Evolutionary conservation across 2,797 vertebrate genomes (phyloP).

Genomic region (Chelon labrosus): DNA sequence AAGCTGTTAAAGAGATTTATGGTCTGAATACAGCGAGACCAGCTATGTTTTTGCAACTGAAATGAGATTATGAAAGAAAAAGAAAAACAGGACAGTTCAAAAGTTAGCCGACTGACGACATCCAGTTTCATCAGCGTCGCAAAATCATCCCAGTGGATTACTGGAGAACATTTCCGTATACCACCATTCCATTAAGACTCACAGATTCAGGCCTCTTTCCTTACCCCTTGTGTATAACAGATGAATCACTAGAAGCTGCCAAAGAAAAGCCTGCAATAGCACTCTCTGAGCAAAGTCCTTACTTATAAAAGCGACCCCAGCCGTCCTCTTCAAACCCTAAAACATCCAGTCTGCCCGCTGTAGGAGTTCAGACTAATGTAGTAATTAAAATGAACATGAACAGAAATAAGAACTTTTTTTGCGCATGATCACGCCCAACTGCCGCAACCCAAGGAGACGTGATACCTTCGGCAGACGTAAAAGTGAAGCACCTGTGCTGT

Average conservation of each 20-base stretch:
- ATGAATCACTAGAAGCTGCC: conserved; percentile 28
- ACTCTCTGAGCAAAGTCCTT: neutral
- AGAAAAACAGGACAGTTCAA: neutral
- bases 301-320: conserved; percentile 20
- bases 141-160: neutral
- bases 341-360: neutral
- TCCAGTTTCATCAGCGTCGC: neutral
- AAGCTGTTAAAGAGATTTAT: neutral
- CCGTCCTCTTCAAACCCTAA: conserved; percentile 6
- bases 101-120: neutral
- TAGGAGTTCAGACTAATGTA: neutral
- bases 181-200: conserved; percentile 10
- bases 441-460: conserved; percentile 10
- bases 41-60: neutral
- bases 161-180: neutral
- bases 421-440: neutral
- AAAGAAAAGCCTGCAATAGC: conserved; percentile 32
- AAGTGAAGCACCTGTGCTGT: conserved; percentile 22
- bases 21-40: neutral
- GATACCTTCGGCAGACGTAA: conserved; percentile 2
- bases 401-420: neutral
- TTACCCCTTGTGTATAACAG: neutral
- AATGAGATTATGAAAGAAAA: neutral
- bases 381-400: neutral
- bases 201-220: neutral